Evolutionary conservation across 2,888 invertebrate species (phyloP), one percentile per base, ranked within the genome.

Genomic region (Notodonta ziczac): DNA sequence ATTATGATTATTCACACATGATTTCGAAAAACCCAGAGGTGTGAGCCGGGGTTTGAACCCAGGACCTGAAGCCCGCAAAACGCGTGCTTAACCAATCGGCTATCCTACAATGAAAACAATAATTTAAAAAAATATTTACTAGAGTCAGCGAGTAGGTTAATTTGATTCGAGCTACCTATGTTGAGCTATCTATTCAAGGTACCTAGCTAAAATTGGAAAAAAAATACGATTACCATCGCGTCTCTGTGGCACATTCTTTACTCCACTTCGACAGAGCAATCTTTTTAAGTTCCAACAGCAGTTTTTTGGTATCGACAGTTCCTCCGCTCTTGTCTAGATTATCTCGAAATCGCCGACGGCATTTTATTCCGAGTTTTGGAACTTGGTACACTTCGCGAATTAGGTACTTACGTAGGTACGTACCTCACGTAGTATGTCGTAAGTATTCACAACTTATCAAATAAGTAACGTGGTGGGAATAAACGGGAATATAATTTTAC

Each of bases 271-370:
- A 56, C 12, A 4, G 3, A 14, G n/a, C 40, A 44, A 60, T 44
- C 56, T 60, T 42, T 39, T 39, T 16, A 60, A 60, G 35, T 46
- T 46, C 42, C 16, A 10, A 59, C 35, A 46, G 32, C 52, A 39
- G 51, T 54, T 56, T 56, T 56, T 59, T 60, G 32, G 6, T 12
- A 39, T 60, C 52, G 40, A 32, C 32, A 52, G 56, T 56, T 56
- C 46, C 39, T 44, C 32, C 14, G 24, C n/a, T 7, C 39, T 58
- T n/a, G 14, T 7, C 14, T 56, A 51, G 46, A 58, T 54, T 56
- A 57, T 57, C 52, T 54, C 3, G 9, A 67, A 59, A 14, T 44
- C 56, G 57, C 7, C 4, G 4, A 60, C 60, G 57, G 54, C 2
- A n/a, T 13, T 44, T 61, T 60, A 56, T 62, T 53, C 16, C 5